Base-by-base conservation (phyloP, 2,113 vertebrate genomes). In the Xiphias gladius region DNA sequence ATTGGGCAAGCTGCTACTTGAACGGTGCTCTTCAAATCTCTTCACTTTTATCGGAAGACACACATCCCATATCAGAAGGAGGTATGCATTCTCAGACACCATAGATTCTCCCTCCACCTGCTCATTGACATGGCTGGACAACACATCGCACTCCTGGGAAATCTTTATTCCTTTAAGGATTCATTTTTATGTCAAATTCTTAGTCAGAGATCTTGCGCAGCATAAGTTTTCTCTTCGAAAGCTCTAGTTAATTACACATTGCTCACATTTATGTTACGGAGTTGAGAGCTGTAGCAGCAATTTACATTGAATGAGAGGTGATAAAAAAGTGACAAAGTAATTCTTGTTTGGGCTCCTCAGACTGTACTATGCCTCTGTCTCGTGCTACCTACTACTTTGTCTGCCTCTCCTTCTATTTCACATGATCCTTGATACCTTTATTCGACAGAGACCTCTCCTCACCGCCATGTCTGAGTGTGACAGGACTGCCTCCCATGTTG, bases 1-100 rank as follows among this genome's bases (percentile, higher is more conserved):
- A 88, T 88, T 86, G 89, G 91, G 82, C 80, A 78, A 88, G 88
- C 82, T 84, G 80, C 80, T 88, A 80, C 91, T 89, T 86, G 85
- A 89, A 88, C 62, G 28, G 43, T 54, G 76, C 77, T 77, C 88
- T 87, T 86, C 83, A 86, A 79, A 80, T 86, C 82, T 73, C 74
- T 69, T 59, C 46, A 57, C 75, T 76, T 91, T 92, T 83, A 89
- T 86, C 80, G 35, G 65, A 81, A 79, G 70, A 83, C 88, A 84
- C 76, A 76, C 83, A 79, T 79, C 70, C 48, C 48, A 7, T 73
- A 79, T 85, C 79, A 76, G 74, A 79, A 67, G 75, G 74, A 1
- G 41, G 58, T 75, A 61, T 76, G 67, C 74, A 64, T 69, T 66
- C 59, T 75, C 62, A 63, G 83, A 83, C 73, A 68, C 59, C 76